Evolutionary conservation across 2,888 invertebrate species (phyloP), one percentile per base, ranked within the genome.

Genomic region (Diloba caeruleocephala): DNA sequence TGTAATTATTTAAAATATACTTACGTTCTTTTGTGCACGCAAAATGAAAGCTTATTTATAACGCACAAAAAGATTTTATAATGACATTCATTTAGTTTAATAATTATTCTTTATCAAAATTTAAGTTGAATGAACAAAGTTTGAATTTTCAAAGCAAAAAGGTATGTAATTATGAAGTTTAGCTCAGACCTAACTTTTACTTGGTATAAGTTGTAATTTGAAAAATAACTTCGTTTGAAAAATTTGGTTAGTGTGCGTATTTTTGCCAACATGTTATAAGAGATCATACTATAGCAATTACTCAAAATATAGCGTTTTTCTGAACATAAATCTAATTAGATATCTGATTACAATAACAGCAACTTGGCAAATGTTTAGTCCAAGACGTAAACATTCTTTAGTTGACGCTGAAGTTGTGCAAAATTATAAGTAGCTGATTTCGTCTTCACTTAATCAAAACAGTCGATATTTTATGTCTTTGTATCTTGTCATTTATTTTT

Each of bases 81-180:
- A 46, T 32, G 5, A 43, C 43, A 45, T 55, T 56, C 12, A 50
- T 66, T 60, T 54, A 56, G 43, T 54, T 46, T 62, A 23, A 57
- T 60, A 54, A 62, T 65, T 68, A 68, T 54, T 54, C 50, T 36
- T 41, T 43, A 55, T 58, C 63, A 48, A 46, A 12, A 44, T 49
- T 54, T 50, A 48, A 53, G 38, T 55, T 43, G 64, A 63, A 68
- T 70, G 57, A 57, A 68, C 42, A 55, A 68, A 71, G 69, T 72
- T 72, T 53, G 31, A 52, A 68, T 49, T 64, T 64, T 60, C 60
- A 60, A 71, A 70, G 69, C 64, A 43, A 54, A 63, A 68, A 59
- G 51, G 69, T 53, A 57, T 64, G 69, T 68, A 70, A 70, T 70
- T 70, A 72, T 60, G 64, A 71, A 70, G 69, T 70, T 70, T 31